Evolutionary conservation across 2,888 invertebrate species (phyloP).

Genomic region (Xanthorhoe designata): DNA sequence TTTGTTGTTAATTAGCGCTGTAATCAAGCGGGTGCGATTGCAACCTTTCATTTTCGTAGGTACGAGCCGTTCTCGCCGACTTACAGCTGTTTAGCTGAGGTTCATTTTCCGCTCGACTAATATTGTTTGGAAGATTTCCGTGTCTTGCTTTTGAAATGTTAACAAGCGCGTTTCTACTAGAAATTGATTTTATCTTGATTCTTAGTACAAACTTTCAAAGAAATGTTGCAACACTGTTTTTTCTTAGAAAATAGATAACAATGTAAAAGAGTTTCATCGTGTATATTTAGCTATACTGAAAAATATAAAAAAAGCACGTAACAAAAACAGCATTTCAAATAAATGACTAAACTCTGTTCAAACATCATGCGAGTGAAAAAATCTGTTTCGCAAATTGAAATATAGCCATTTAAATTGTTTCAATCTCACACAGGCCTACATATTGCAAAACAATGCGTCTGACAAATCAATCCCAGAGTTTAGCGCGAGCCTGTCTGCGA

Average conservation of each 20-base stretch:
- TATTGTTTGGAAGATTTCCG: constrained; percentile 24
- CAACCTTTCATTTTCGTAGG: constrained; percentile 57
- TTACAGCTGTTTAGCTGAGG: constrained; percentile 37
- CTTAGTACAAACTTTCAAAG: background rate
- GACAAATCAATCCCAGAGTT: constrained; percentile 67
- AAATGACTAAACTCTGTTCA: constrained; percentile 30
- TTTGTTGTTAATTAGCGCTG: constrained; percentile 66
- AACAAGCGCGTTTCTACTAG: constrained; percentile 18
- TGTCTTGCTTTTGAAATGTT: constrained; percentile 18
- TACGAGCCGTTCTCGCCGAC: constrained; percentile 40
- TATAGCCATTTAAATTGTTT: constrained; percentile 41
- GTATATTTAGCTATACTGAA: background rate
- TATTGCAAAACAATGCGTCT: constrained; percentile 59
- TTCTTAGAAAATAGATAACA: background rate
- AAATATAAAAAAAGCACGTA: constrained; percentile 8
- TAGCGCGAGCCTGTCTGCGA: constrained; percentile 56
- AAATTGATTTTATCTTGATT: constrained; percentile 4
- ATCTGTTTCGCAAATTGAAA: constrained; percentile 39
- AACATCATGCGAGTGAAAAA: constrained; percentile 34
- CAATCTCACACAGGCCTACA: constrained; percentile 42
- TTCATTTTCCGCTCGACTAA: constrained; percentile 26
- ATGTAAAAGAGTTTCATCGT: background rate
- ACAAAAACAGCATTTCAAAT: constrained; percentile 27
- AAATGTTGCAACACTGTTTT: background rate
- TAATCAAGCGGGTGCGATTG: constrained; percentile 58